Conservation (phyloP, 2,113 vertebrate genomes). For the Piprites chloris region DNA sequence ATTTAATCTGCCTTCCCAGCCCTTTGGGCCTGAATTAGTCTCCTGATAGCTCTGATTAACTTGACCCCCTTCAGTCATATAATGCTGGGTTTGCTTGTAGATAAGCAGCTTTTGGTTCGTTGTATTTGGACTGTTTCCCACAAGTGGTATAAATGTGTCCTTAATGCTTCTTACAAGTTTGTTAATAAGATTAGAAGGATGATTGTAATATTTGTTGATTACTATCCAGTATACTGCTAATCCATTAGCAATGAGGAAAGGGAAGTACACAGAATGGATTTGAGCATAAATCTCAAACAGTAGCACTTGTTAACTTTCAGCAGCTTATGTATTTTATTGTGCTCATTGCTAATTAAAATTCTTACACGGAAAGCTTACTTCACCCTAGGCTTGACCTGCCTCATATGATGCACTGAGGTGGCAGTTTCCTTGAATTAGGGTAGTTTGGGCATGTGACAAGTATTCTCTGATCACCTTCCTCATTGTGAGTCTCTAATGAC, state of each 20-base stretch:
- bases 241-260: conserved; percentile 4
- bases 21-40: conserved; percentile 35
- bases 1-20: conserved; percentile 44
- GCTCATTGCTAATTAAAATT: conserved; percentile 77
- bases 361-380: conserved; percentile 64
- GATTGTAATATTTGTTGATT: conserved; percentile 70
- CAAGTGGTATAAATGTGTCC: conserved; percentile 73
- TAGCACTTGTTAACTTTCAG: conserved; percentile 72
- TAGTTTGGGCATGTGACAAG: conserved; percentile 74
- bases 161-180: conserved; percentile 68
- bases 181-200: conserved; percentile 72
- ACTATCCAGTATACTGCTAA: conserved; percentile 55
- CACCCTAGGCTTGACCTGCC: conserved; percentile 59
- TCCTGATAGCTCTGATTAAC: conserved; percentile 44
- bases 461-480: conserved; percentile 66
- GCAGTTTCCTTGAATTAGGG: conserved; percentile 62
- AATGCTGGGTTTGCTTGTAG: conserved; percentile 26
- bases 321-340: conserved; percentile 68
- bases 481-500: conserved; percentile 70
- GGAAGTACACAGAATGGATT: conserved; percentile 50
- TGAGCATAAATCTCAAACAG: conserved; percentile 71
- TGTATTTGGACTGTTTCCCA: conserved; percentile 73
- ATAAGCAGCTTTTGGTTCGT: conserved; percentile 70
- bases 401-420: conserved; percentile 61
- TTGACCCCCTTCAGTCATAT: conserved; percentile 16